Evolutionary conservation across 2,797 vertebrate genomes (phyloP).

Genomic region (Gambusia yucatana): DNA sequence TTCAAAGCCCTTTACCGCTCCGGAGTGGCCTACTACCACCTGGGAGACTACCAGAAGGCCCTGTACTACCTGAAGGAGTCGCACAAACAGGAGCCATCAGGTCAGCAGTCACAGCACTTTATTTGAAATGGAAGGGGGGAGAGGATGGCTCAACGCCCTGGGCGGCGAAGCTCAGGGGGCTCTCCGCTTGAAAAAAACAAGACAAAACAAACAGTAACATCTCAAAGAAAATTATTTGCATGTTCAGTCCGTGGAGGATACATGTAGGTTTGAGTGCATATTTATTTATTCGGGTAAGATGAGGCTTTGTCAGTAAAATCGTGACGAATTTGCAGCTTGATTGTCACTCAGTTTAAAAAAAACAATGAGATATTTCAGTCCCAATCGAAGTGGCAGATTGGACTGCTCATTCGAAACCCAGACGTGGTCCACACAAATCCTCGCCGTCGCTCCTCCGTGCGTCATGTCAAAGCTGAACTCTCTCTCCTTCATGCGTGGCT

Average conservation of each 20-base stretch:
- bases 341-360: neutral
- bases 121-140: neutral
- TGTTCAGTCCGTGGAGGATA: neutral
- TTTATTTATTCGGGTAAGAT: neutral
- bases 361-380: neutral
- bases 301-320: neutral
- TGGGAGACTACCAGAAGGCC: constrained; percentile 97
- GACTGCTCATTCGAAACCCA: neutral
- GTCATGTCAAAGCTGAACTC: neutral
- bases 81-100: constrained; percentile 94
- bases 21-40: constrained; percentile 97
- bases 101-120: constrained; percentile 68
- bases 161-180: neutral
- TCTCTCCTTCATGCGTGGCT: neutral
- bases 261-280: neutral
- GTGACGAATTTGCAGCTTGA: neutral
- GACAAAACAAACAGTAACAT: neutral
- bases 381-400: neutral
- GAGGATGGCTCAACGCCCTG: neutral
- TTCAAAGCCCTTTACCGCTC: constrained; percentile 98
- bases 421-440: neutral
- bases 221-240: neutral
- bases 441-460: neutral
- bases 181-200: neutral
- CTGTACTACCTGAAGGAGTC: constrained; percentile 98